Evolutionary conservation across 1,140 invertebrate genomes (phyloP).

Genomic region (Pantala flavescens): DNA sequence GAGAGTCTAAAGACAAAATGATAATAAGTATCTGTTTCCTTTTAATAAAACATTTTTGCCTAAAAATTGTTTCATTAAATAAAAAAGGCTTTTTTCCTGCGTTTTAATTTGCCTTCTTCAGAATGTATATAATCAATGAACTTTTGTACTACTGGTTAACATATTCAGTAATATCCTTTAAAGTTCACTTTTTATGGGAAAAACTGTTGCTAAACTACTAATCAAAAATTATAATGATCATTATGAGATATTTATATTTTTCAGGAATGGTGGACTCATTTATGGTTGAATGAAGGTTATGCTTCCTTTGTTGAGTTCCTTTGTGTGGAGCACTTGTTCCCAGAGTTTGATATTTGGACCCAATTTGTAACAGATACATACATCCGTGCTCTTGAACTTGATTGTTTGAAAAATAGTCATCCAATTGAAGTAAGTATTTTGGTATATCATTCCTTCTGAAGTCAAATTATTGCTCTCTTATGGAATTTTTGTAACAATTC

Average conservation of each 20-base stretch:
- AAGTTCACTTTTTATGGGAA: too few relatives aligned
- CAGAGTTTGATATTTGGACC: slow-evolving; percentile 88
- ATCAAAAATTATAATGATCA: too few relatives aligned
- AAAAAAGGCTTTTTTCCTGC: too few relatives aligned
- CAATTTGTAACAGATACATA: slow-evolving; percentile 80
- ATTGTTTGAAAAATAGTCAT: slow-evolving; percentile 82
- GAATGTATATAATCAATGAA: too few relatives aligned
- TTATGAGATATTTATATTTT: background rate
- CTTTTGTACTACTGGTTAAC: too few relatives aligned
- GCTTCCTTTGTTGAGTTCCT: slow-evolving; percentile 82
- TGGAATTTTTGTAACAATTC: background rate
- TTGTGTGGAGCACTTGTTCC: slow-evolving; percentile 77
- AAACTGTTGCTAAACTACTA: too few relatives aligned
- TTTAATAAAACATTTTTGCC: too few relatives aligned
- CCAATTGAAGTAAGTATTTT: slow-evolving; percentile 59
- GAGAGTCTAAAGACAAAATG: too few relatives aligned
- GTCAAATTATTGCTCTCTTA: background rate
- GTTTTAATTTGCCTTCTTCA: too few relatives aligned
- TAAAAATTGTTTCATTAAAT: too few relatives aligned
- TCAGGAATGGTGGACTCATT: slow-evolving; percentile 47
- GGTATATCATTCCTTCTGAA: background rate
- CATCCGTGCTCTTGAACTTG: slow-evolving; percentile 71
- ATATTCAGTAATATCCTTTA: too few relatives aligned
- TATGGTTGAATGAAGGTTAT: slow-evolving; percentile 90
- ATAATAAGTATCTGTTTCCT: too few relatives aligned